Conservation (phyloP, 1,140 invertebrate genomes). For the Ridgeia piscesae region DNA sequence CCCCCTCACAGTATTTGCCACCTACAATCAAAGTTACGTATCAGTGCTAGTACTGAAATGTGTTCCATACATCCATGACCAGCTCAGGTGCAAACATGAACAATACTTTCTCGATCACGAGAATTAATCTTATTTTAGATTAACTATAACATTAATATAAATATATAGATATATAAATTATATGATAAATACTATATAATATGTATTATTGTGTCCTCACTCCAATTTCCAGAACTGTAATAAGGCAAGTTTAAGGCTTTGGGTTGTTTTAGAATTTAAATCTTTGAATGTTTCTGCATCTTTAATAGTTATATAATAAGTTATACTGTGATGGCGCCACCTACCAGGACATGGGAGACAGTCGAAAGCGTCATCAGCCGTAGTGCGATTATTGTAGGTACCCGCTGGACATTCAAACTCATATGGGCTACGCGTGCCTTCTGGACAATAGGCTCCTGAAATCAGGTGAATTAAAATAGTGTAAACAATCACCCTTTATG, state of each 20-base stretch:
- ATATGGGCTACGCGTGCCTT: slow-evolving; percentile 38
- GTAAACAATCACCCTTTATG: background rate
- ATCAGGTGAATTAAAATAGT: background rate
- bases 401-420: slow-evolving; percentile 49
- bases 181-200: background rate
- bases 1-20: slow-evolving; percentile 49
- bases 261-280: too few species aligned
- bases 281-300: background rate
- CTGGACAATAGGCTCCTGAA: slow-evolving; percentile 49
- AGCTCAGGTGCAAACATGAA: too few species aligned
- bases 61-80: too few species aligned
- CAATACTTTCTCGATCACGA: too few species aligned
- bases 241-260: too few species aligned
- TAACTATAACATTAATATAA: too few species aligned
- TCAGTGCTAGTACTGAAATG: background rate
- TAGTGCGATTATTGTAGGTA: slow-evolving; percentile 52
- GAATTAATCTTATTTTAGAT: too few species aligned
- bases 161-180: background rate
- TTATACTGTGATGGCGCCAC: background rate
- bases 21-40: slow-evolving; percentile 29
- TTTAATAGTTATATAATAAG: background rate
- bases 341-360: slow-evolving; percentile 51
- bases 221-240: too few species aligned
- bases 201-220: too few species aligned
- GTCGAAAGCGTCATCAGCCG: slow-evolving; percentile 39